Base-by-base conservation (phyloP, 53 echinoderm and acorn worm species). In the Actinopyga echinites region DNA sequence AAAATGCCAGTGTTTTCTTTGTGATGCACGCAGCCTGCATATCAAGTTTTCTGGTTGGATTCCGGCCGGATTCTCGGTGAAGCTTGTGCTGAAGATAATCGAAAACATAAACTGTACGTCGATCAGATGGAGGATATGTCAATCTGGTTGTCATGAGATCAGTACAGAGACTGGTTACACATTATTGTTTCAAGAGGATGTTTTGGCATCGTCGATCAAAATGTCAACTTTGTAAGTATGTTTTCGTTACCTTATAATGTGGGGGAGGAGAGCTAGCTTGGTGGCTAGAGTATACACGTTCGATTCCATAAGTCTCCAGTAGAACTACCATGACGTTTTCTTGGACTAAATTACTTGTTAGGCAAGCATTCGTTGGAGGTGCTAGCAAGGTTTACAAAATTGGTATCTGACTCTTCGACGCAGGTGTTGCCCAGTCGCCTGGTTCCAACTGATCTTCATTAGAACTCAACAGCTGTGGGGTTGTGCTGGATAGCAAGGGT, bases 1-100 rank as follows among this genome's bases (percentile, higher is more conserved):
- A 24, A n/a, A 71, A 19, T 71, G 71, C 37, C 38, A 71, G 23
- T 71, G 71, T 26, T 25, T 6, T n/a, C 22, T n/a, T 8, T 25
- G 8, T 5, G 22, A 26, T n/a, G 5, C 0, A 25, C 22, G 2
- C 8, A 37, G 26, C 37, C 44, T 71, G 26, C 38, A 25, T 38
- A 71, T 71, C 71, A 71, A 24, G 42, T 71, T 71, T 42, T 25
- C 40, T 25, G 71, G 44, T 11, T n/a, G 26, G 24, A 37, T 71
- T 7, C 71, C 71, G 6, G 25, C 71, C 1, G 42, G 71, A 0
- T 71, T 71, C 44, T 44, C 40, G 24, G 71, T 43, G 26, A 24
- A 42, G 10, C 9, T 26, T 25, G 34, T 71, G 40, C 25, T 71
- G 42, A 44, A 4, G 40, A 24, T 71, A 21, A 71, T 71, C 9